Base-by-base conservation (phyloP, 2,888 invertebrate genomes). In the Dryomyza anilis region DNA sequence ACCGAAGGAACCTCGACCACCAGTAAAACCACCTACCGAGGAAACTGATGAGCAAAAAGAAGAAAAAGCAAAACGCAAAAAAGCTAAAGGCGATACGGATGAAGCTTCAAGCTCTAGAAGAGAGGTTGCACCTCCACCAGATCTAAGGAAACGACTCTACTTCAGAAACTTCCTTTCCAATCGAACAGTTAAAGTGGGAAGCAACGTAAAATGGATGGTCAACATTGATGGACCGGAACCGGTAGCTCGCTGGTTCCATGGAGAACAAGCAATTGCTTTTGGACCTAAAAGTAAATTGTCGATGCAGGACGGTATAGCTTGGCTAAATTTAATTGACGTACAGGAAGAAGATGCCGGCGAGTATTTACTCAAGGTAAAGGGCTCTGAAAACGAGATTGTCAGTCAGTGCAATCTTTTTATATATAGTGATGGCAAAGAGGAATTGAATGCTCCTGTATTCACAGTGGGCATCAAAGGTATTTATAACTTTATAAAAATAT, bases 131-230 rank as follows among this genome's bases (percentile, higher is more conserved):
- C 76, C 81, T 77, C 79, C 85, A 77, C 77, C 88, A 83, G 69
- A 83, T 83, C 79, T 82, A 86, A 88, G 73, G 66, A 81, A 80
- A 67, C 77, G 72, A 12, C 65, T 83, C 2, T 80, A 81, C 68
- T 94, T 95, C 78, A 90, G 91, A 46, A 92, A 92, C 21, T 88
- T 87, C 73, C 83, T 95, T 43, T 89, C 90, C 0, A 92, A 94
- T 75, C 86, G 92, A 72, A 91, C 91, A 1, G 91, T 91, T 2
- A 87, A 89, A 0, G 87, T 88, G 73, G 91, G 91, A 3, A 90
- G 91, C 23, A 86, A 89, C 68, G 89, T 93, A 12, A 91, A 92
- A 81, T 84, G 95, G 69, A 92, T 91, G 19, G 94, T 94, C 72
- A 91, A 89, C 70, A 89, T 93, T 19, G 85, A 93, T 59, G 91